Conservation (phyloP, 1,140 invertebrate species). For the Philotrypesis tridentata region DNA sequence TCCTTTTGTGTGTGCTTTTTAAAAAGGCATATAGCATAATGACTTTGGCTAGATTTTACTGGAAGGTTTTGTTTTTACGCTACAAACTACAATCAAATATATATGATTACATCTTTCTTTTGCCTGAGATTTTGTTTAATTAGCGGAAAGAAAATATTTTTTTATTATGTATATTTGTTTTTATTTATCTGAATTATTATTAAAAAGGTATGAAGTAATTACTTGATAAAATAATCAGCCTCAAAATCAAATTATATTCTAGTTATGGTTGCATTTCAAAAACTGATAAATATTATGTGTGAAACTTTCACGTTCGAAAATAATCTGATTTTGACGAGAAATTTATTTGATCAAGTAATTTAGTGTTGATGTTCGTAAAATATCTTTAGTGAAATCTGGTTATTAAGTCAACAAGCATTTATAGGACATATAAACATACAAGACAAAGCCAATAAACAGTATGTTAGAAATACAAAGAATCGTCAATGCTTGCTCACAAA, state of each 20-base stretch:
- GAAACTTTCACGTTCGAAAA: constrained; percentile 4
- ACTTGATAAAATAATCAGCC: not conserved
- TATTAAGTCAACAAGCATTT: not conserved
- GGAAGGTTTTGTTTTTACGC: not conserved
- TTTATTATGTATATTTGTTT: not conserved
- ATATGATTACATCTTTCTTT: too few species aligned
- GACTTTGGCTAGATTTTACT: constrained; percentile 38
- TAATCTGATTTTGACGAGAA: not conserved
- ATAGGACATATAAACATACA: constrained; percentile 7
- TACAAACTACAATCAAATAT: not conserved
- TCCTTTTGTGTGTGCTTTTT: not conserved
- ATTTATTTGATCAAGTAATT: constrained; percentile 11
- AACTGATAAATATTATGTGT: constrained; percentile 9
- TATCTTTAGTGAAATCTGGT: constrained; percentile 33
- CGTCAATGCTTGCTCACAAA: constrained; percentile 14
- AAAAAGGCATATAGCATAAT: not conserved
- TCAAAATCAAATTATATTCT: constrained; percentile 24
- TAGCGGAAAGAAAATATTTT: not conserved
- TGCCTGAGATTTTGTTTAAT: too few species aligned
- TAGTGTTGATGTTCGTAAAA: not conserved
- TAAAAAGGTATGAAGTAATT: constrained; percentile 7
- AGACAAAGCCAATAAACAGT: constrained; percentile 16
- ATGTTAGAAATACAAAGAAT: constrained; percentile 11
- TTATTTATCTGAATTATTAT: not conserved
- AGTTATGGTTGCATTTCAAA: constrained; percentile 6